Conservation (phyloP, 2,113 vertebrate species). For the Thymallus thymallus region DNA sequence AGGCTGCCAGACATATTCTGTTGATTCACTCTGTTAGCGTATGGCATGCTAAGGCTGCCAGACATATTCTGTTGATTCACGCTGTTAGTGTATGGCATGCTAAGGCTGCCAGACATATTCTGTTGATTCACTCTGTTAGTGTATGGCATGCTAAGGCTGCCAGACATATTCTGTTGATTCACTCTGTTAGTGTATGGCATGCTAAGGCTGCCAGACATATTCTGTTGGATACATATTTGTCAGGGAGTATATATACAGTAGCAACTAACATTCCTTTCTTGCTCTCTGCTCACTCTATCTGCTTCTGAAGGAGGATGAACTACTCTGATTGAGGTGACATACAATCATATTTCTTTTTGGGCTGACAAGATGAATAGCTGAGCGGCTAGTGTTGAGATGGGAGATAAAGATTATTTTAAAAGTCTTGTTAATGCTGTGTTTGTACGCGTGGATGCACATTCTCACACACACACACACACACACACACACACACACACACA, state of each 20-base stretch:
- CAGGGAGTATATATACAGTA: background rate
- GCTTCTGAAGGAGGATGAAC: background rate
- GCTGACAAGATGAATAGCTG: background rate
- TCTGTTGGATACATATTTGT: background rate
- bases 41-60: too few species aligned
- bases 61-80: slow-evolving; percentile 10
- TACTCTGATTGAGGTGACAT: slow-evolving; percentile 1
- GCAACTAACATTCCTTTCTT: background rate
- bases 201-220: slow-evolving; percentile 30
- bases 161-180: too few species aligned
- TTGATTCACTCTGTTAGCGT: too few species aligned
- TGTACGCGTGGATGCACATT: background rate
- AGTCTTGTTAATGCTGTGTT: too few species aligned
- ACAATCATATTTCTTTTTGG: background rate
- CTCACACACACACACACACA: slow-evolving; percentile 28
- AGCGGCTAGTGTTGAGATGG: background rate
- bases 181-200: slow-evolving; percentile 22
- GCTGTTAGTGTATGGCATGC: slow-evolving; percentile 21
- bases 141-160: slow-evolving; percentile 22
- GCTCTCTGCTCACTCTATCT: background rate
- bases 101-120: too few species aligned
- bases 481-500: slow-evolving; percentile 21
- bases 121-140: slow-evolving; percentile 28
- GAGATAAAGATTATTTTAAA: background rate
- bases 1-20: slow-evolving; percentile 24